Percentiles rank a stretch among this genome's conserved stretches.
Conservation (phyloP, 1,140 invertebrate genomes). For the Bombus breviceps region DNA sequence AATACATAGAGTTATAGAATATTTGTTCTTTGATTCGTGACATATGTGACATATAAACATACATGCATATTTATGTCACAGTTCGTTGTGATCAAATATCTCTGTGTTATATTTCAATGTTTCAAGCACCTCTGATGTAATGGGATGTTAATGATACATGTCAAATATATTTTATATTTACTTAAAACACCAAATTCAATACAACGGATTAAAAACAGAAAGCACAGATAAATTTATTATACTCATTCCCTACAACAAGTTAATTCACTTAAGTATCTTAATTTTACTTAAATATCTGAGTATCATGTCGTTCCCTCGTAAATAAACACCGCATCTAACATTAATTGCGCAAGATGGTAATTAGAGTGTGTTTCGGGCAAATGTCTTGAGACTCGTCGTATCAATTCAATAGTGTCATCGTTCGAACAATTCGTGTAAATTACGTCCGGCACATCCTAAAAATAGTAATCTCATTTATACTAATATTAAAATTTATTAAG, state of each 20-base stretch:
- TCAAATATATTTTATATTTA: constrained; percentile 27
- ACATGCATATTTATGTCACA: constrained; percentile 5
- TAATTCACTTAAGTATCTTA: neutral
- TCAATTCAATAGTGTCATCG: constrained; percentile 76
- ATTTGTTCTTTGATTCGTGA: neutral
- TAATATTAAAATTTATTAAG: neutral
- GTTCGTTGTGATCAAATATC: neutral
- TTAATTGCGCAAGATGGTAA: constrained; percentile 76
- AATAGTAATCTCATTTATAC: constrained; percentile 25
- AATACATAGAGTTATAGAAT: neutral
- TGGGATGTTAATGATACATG: neutral
- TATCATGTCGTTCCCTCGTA: constrained; percentile 66
- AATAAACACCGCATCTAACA: constrained; percentile 79
- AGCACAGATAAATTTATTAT: constrained; percentile 20
- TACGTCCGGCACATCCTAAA: constrained; percentile 69
- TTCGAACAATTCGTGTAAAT: constrained; percentile 79
- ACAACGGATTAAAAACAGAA: constrained; percentile 13
- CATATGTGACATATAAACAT: neutral
- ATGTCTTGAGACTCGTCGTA: constrained; percentile 72
- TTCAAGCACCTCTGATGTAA: neutral
- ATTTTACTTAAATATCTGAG: neutral
- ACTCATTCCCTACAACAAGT: neutral
- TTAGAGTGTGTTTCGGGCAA: constrained; percentile 75
- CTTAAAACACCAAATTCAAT: constrained; percentile 8
- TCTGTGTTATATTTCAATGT: neutral